Base-by-base conservation (phyloP, 2,797 vertebrate genomes). In the Pygocentrus nattereri region DNA sequence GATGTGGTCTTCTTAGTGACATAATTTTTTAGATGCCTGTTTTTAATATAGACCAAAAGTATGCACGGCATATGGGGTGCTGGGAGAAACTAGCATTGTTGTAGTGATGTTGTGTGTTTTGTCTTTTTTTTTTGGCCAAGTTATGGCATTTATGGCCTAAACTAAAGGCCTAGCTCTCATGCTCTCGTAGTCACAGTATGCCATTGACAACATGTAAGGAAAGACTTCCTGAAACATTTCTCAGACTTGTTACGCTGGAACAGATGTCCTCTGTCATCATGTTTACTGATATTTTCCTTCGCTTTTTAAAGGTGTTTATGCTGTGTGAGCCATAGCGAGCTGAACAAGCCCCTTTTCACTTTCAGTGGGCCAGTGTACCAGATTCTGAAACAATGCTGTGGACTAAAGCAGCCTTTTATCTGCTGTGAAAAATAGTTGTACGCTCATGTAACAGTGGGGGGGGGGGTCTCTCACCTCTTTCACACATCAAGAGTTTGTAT, bases 191-290 rank as follows among this genome's bases (percentile, higher is more conserved):
- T 12, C 41, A 44, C 8, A 44, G 41, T 44, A 12, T 10, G 12
- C 41, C 10, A 44, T 10, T 44, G 18, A 68, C 50, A 61, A 47
- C 59, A 56, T 47, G 71, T 49, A 50, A 62, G 27, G 31, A 49
- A 31, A 64, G 27, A 23, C 49, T 79, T 78, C 8, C 47, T 61
- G 54, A 61, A 44, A 82, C 62, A 82, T 27, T 49, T 79, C 71
- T 50, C 80, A 84, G 65, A 76, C 76, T 68, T 69, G 72, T 70
- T 84, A 82, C 34, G 44, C 73, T 82, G 76, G 61, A 76, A 80
- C 73, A 71, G 27, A 76, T 86, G 79, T 80, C 41, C 54, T 31
- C 34, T 44, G 62, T 65, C 27, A 25, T 44, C 81, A 72, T 34
- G 76, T 31, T 84, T 74, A 56, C 71, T 79, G 61, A 69, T 65